phyloP scores from a whole-genome alignment of 2,888 invertebrate genomes.

The Erebia aethiops region DNA sequence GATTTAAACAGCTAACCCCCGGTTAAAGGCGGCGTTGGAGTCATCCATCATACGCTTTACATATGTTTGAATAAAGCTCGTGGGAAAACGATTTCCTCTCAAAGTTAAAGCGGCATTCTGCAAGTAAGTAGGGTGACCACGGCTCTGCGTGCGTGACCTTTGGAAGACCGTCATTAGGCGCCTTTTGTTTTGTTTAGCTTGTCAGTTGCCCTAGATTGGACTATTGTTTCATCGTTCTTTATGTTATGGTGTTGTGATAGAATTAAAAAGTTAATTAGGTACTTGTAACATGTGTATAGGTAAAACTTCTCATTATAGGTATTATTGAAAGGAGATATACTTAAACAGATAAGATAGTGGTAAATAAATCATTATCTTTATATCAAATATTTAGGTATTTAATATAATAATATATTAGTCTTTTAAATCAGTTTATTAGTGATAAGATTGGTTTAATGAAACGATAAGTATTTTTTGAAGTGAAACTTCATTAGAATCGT shows the following conservation, averaged over 20 bases:
- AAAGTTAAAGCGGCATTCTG: slow-evolving; percentile 75
- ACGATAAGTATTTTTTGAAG: too few species aligned
- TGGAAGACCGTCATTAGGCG: slow-evolving; percentile 32
- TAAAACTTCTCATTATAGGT: not conserved
- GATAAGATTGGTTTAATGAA: too few species aligned
- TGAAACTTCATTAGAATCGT: too few species aligned
- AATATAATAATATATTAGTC: too few species aligned
- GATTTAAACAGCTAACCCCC: slow-evolving; percentile 78
- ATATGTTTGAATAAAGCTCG: slow-evolving; percentile 84
- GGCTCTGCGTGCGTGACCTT: slow-evolving; percentile 31
- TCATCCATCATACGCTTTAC: slow-evolving; percentile 84
- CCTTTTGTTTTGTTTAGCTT: slow-evolving; percentile 27
- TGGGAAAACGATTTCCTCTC: slow-evolving; percentile 84
- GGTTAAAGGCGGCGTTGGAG: slow-evolving; percentile 65
- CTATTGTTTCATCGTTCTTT: slow-evolving; percentile 10
- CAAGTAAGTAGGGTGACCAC: slow-evolving; percentile 62
- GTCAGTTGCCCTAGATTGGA: slow-evolving; percentile 19
- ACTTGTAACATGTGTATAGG: not conserved
- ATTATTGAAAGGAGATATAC: too few species aligned
- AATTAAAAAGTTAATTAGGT: not conserved
- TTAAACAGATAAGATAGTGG: too few species aligned
- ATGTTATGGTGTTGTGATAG: not conserved
- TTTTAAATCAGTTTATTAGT: too few species aligned
- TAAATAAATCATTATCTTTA: too few species aligned
- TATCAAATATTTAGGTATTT: too few species aligned